Percentiles rank a stretch among this genome's conserved stretches.
Conservation (phyloP, 2,797 vertebrate species). For the Coendou prehensilis region DNA sequence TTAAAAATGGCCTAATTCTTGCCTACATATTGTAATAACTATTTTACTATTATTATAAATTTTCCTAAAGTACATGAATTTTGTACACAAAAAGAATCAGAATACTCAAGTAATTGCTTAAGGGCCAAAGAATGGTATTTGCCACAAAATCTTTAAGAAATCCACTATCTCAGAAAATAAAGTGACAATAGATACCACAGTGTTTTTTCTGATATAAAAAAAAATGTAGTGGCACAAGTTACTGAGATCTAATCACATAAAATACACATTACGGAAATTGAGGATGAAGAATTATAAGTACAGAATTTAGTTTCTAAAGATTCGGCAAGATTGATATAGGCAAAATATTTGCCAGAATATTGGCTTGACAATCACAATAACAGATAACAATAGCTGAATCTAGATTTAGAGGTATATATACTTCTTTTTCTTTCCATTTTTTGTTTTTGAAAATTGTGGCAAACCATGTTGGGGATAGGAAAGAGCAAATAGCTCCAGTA, state of each 20-base stretch:
- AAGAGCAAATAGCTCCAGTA: neutral
- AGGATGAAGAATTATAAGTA: neutral
- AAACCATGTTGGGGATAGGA: neutral
- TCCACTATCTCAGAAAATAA: neutral
- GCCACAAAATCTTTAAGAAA: neutral
- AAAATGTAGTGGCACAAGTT: neutral
- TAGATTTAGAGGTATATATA: neutral
- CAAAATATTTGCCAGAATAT: slow-evolving; percentile 10
- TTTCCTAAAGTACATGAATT: neutral
- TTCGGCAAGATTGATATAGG: neutral
- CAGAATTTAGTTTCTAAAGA: neutral
- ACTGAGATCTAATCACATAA: neutral
- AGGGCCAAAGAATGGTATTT: neutral
- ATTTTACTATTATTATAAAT: neutral
- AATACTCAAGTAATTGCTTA: neutral
- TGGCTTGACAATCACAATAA: neutral
- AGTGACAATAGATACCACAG: neutral
- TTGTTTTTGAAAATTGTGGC: neutral
- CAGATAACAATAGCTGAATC: neutral
- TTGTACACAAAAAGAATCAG: neutral
- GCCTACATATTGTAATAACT: neutral
- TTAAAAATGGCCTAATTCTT: neutral
- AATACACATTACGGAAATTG: neutral
- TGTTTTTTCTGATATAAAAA: slow-evolving; percentile 11
- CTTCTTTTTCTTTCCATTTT: neutral